These are phyloP conservation scores for Lacanobia oleracea DNA, from an alignment of 2,888 invertebrate species.

Conservation along the genomic window DNA sequence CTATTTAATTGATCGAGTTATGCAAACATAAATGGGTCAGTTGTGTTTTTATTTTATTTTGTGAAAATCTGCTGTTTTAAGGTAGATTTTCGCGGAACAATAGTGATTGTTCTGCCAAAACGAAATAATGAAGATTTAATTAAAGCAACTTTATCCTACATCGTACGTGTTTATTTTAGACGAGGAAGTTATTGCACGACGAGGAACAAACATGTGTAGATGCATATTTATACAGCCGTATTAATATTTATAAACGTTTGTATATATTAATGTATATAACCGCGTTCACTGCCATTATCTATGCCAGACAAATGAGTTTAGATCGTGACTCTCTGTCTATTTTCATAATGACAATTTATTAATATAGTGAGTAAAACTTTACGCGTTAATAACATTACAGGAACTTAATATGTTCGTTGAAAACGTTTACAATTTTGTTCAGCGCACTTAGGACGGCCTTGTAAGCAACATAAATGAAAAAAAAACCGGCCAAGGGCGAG, in stretches of 20 bases:
- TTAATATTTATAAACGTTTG: slow-evolving; percentile 26
- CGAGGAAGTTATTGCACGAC: slow-evolving; percentile 45
- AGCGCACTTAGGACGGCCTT: neutral
- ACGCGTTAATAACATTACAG: slow-evolving; percentile 17
- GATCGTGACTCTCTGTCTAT: slow-evolving; percentile 51
- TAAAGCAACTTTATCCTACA: neutral
- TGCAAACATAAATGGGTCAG: too few species aligned
- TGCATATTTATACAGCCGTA: slow-evolving; percentile 25
- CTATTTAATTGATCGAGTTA: too few species aligned
- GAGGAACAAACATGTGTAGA: slow-evolving; percentile 5
- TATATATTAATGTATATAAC: neutral
- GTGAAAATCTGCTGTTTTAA: too few species aligned
- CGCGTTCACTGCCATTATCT: slow-evolving; percentile 36
- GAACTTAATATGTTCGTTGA: neutral
- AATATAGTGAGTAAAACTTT: slow-evolving; percentile 13
- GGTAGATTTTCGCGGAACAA: too few species aligned
- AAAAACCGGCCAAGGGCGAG: too few species aligned
- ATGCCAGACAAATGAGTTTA: slow-evolving; percentile 34
- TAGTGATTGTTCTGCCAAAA: neutral
- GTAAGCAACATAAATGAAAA: neutral
- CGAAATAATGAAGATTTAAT: neutral
- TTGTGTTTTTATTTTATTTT: too few species aligned
- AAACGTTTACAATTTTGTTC: neutral
- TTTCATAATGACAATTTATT: slow-evolving; percentile 2
- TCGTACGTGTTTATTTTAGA: neutral